phyloP scores from a whole-genome alignment of 2,113 vertebrate species.

The Cinclus cinclus region DNA sequence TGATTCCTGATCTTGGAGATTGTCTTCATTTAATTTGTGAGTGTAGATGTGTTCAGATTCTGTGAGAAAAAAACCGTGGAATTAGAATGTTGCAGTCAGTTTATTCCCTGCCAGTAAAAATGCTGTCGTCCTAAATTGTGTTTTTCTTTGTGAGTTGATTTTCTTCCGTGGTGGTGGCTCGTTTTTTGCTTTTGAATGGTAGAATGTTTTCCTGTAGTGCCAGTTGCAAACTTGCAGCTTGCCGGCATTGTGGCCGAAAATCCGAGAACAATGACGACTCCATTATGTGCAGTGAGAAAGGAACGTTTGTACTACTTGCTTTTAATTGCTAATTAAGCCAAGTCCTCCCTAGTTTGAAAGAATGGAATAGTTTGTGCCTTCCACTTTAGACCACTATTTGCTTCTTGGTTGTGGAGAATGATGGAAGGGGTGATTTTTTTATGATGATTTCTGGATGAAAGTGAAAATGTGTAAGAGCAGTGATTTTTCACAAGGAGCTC shows the following conservation, averaged over 20 bases:
- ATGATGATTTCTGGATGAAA: background rate
- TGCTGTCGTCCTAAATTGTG: background rate
- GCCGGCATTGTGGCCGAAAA: constrained; percentile 12
- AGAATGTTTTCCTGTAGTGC: constrained; percentile 27
- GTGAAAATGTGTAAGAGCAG: background rate
- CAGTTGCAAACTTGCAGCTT: constrained; percentile 23
- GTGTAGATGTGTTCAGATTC: background rate
- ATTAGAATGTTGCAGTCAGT: background rate
- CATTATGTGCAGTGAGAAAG: constrained; percentile 39
- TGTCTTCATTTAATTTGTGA: background rate
- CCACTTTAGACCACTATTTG: background rate
- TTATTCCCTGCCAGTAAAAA: background rate
- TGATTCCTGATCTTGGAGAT: background rate
- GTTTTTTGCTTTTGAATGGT: constrained; percentile 12
- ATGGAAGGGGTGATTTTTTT: constrained; percentile 2
- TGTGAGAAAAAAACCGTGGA: background rate
- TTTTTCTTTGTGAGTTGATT: background rate
- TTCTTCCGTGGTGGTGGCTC: background rate
- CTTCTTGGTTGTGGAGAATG: background rate
- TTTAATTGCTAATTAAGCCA: constrained; percentile 54
- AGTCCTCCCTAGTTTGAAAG: background rate
- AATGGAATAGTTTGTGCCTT: background rate
- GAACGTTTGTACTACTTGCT: constrained; percentile 42
- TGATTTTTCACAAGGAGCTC: background rate
- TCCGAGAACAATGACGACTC: background rate